Base-by-base conservation (phyloP, 2,113 vertebrate genomes). In the Chloroceryle aenea region DNA sequence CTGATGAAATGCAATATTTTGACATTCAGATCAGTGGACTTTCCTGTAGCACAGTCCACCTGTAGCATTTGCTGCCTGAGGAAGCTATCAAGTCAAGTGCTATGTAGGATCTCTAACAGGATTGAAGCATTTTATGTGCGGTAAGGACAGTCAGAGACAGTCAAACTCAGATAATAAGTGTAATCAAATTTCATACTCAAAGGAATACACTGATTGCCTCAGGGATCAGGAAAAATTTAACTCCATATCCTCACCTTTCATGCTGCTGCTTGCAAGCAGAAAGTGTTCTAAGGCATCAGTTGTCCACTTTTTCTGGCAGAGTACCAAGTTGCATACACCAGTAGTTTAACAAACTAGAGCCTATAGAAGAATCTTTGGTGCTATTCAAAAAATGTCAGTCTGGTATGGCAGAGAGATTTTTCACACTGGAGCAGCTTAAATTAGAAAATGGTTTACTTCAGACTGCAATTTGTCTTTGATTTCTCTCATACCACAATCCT, bases 101-200 rank as follows among this genome's bases (percentile, higher is more conserved):
- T 85, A 19, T 58, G n/a, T n/a, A 66, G 66, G 48, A 45, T 91
- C 59, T 87, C 40, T 75, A 66, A 73, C 21, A 89, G 67, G 62
- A 76, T 2, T 73, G 40, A 73, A 89, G 43, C 89, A 27, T 67
- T 96, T 94, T 69, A 55, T 58, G 91, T 82, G 78, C 93, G 62
- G 48, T 22, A 66, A 91, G 45, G 74, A 83, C 62, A 66, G 58
- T 34, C 81, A 87, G 74, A 94, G 71, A 34, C 93, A 89, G 83
- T 85, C 74, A 89, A 82, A 74, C 93, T 93, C 89, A 89, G 81
- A 95, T 94, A 95, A 91, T 96, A 97, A 73, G 42, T 62, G 63
- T 89, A 95, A 96, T 96, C 81, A 96, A 96, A 97, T 96, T 93
- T 96, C 87, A 95, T 96, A 94, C 94, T 96, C 89, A 85, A 89